Evolutionary conservation across 2,113 vertebrate species (phyloP), one percentile per base, ranked within the genome.

Genomic region (Triplophysa dalaica): DNA sequence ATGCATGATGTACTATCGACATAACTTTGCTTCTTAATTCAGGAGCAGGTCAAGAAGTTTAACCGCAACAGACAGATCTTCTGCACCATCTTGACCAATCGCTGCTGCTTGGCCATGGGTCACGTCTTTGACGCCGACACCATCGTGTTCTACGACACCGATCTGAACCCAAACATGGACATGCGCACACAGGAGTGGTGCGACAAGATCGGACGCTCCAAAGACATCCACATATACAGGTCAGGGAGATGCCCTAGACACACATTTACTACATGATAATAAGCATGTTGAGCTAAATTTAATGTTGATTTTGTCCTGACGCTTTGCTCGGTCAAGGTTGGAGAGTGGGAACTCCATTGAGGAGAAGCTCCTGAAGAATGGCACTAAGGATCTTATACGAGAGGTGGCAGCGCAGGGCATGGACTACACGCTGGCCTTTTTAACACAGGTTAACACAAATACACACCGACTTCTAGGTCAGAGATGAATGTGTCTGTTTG

Each of bases 191-290:
- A 97, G 86, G 94, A 97, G 75, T 97, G 95, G 95, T 98, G 96
- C 66, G 95, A 97, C 87, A 94, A 93, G 86, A 95, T 98, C 70
- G 95, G 96, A 5, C 94, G 95, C n/a, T 94, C 93, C 80, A 96
- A 96, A 86, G 96, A 98, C 84, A 94, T 98, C 82, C 96, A 98
- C 85, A 96, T 98, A 85, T 98, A 98, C 93, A 95, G 96, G 96
- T 98, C 79, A 90, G 62, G 5, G 19, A 1, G 29, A 0, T 2
- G 43, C 17, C 5, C 16, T 38, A 2, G 2, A 29, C 11, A 21
- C 11, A 19, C 6, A 8, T 45, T 45, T 11, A 11, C 43, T 11
- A 45, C 43, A 45, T 11, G 11, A 12, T 11, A 6, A 38, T 11
- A 45, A 1, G 43, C 43, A 45, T n/a, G n/a, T n/a, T n/a, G n/a